Percentiles rank a stretch among this genome's conserved stretches.
These are phyloP conservation scores for Coleophora flavipennella DNA, from an alignment of 2,888 invertebrate genomes.

Conservation along the genomic window DNA sequence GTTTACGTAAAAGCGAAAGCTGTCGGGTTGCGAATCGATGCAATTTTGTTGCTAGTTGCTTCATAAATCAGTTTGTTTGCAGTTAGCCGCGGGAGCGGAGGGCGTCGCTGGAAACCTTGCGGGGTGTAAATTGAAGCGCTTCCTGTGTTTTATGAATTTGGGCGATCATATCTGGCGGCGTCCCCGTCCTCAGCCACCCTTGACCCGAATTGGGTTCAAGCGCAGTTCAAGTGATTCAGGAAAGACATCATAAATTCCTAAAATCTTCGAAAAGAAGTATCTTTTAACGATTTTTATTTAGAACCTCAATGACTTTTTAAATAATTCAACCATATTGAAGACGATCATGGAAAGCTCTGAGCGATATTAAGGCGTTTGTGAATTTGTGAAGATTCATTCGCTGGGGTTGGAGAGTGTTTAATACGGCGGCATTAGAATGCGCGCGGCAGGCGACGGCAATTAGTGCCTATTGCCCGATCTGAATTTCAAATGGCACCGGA, in stretches of 20 bases:
- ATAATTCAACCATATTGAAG: no score
- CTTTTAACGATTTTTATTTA: slow-evolving; percentile 1
- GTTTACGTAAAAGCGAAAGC: slow-evolving; percentile 35
- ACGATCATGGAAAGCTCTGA: no score
- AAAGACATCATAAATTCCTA: slow-evolving; percentile 31
- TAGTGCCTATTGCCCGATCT: slow-evolving; percentile 48
- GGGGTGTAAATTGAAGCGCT: slow-evolving; percentile 26
- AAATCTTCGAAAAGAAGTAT: slow-evolving; percentile 24
- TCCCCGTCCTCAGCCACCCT: background rate
- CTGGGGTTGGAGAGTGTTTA: background rate
- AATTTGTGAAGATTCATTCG: no score
- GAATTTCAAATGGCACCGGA: slow-evolving; percentile 42
- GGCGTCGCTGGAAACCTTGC: slow-evolving; percentile 7
- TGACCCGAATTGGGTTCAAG: slow-evolving; percentile 24
- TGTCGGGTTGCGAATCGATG: slow-evolving; percentile 21
- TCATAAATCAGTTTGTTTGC: slow-evolving; percentile 30
- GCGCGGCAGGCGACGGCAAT: slow-evolving; percentile 44
- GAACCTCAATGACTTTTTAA: no score
- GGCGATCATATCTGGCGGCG: slow-evolving; percentile 17
- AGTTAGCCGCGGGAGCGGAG: no score
- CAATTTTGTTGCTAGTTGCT: slow-evolving; percentile 32
- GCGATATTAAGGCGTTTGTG: no score
- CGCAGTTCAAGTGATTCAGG: slow-evolving; percentile 21
- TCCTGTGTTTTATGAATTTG: slow-evolving; percentile 37
- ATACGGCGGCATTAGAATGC: slow-evolving; percentile 34